Conservation (phyloP, 2,113 vertebrate species). For the Heteronetta atricapilla region DNA sequence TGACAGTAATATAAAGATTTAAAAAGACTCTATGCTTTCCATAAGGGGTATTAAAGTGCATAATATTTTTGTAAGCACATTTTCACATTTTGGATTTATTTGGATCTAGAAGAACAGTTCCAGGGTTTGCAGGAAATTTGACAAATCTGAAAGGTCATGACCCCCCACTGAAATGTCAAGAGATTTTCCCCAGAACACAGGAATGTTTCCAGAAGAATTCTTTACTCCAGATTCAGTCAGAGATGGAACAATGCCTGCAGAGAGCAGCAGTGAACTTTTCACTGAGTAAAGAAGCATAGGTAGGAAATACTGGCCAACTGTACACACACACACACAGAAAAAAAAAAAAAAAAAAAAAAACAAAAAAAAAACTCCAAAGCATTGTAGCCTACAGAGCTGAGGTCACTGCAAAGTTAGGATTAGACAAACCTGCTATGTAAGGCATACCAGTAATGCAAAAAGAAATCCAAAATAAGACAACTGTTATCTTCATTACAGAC, state of each 20-base stretch:
- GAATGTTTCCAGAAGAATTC: neutral
- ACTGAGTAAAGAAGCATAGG: neutral
- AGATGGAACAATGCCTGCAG: accelerated
- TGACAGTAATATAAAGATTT: neutral
- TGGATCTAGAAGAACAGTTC: neutral
- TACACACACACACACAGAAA: too few relatives aligned
- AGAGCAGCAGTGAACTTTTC: neutral
- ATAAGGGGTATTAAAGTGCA: neutral
- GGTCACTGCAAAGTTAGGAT: neutral
- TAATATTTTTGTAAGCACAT: neutral
- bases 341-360: too few relatives aligned
- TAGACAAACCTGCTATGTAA: neutral
- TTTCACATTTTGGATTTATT: neutral
- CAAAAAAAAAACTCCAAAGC: neutral
- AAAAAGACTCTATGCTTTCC: neutral
- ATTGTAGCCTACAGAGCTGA: neutral
- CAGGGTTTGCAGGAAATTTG: neutral
- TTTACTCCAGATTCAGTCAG: neutral
- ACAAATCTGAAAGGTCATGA: neutral
- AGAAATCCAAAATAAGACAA: neutral
- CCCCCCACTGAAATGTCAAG: accelerated
- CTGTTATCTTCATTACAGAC: neutral
- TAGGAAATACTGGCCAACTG: neutral
- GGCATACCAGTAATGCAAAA: neutral
- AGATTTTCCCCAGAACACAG: neutral